Evolutionary conservation across 2,888 invertebrate genomes (phyloP).

Genomic region (Acanthosepion esculentum): DNA sequence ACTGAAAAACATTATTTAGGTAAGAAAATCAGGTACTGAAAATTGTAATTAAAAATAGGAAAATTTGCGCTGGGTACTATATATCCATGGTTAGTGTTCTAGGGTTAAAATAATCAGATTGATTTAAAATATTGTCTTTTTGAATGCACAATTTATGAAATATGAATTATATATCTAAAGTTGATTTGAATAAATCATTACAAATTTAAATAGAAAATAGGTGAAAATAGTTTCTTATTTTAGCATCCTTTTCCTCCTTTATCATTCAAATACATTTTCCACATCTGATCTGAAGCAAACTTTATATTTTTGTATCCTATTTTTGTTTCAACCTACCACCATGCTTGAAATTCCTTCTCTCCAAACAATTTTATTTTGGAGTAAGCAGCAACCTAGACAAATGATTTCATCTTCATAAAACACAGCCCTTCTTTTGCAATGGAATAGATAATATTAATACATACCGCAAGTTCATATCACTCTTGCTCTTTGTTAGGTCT

Average conservation of each 20-base stretch:
- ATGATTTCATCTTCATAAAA: constrained; percentile 19
- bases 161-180: background rate
- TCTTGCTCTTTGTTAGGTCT: constrained; percentile 33
- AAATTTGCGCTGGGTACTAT: no score
- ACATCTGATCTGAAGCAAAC: no score
- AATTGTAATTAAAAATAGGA: no score
- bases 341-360: no score
- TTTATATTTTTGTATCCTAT: no score
- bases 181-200: background rate
- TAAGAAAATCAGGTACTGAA: no score
- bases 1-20: no score
- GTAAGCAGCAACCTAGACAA: background rate
- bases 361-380: background rate
- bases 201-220: background rate
- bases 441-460: constrained; percentile 33
- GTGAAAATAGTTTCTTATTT: background rate
- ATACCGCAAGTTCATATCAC: constrained; percentile 33
- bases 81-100: no score
- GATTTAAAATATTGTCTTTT: background rate
- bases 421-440: background rate
- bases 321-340: no score
- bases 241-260: background rate
- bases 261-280: background rate
- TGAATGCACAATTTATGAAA: background rate
- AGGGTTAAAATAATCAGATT: background rate